Percentiles rank a stretch among this genome's conserved stretches.
Conservation (phyloP, 2,797 vertebrate species). For the Lagorchestes hirsutus region DNA sequence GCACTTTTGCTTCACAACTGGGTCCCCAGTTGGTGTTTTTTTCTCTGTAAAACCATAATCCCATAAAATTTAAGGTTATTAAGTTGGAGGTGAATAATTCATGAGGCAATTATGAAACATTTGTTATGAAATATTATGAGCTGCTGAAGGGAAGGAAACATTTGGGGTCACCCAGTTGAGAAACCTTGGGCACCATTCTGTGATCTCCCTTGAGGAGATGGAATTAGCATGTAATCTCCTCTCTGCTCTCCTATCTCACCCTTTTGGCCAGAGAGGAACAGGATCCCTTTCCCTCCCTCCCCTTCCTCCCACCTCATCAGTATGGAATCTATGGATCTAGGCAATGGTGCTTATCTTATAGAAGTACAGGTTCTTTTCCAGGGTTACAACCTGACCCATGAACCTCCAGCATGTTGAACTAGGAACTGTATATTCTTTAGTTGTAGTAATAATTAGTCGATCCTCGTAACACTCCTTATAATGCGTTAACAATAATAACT, state of each 20-base stretch:
- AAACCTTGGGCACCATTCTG: conserved; percentile 64
- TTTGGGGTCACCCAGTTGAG: conserved; percentile 77
- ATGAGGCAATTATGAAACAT: conserved; percentile 88
- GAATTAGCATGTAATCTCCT: neutral
- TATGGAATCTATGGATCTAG: neutral
- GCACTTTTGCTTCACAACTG: conserved; percentile 82
- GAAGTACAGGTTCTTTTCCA: neutral
- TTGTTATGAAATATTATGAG: conserved; percentile 84
- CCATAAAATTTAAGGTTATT: conserved; percentile 84
- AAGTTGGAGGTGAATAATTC: conserved; percentile 87
- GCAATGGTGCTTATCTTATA: neutral
- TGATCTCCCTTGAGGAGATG: neutral
- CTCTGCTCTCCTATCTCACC: neutral
- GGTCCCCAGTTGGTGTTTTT: conserved; percentile 79
- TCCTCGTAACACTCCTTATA: neutral
- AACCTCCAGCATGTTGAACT: neutral
- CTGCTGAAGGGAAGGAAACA: conserved; percentile 78
- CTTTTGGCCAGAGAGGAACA: neutral
- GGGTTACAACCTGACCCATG: neutral
- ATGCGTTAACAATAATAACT: neutral
- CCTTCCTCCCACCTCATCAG: neutral
- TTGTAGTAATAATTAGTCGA: neutral
- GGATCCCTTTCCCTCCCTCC: neutral
- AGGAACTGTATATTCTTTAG: neutral
- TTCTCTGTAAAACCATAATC: conserved; percentile 81